Evolutionary conservation across 92 coral and sea anemone genomes (phyloP).

Genomic region (Palythoa heliodiscus): DNA sequence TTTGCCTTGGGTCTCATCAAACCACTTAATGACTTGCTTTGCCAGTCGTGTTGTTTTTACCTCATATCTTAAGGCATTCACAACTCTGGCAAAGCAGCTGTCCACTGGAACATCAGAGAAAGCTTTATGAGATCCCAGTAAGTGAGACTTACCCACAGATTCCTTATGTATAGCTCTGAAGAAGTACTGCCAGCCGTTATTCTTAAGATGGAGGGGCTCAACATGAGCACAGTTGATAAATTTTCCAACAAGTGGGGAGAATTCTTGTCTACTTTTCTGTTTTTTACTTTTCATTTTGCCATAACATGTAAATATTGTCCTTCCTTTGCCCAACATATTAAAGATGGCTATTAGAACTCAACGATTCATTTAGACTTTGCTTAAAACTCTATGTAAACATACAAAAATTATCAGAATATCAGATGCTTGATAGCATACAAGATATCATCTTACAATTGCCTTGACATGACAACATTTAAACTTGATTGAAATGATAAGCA

Average conservation of each 20-base stretch:
- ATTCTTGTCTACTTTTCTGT: constrained; percentile 28
- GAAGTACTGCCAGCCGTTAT: constrained; percentile 25
- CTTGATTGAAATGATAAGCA: no score
- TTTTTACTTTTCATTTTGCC: background rate
- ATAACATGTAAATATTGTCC: background rate
- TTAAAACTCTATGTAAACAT: background rate
- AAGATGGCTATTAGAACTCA: background rate
- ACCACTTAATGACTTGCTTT: constrained; percentile 7
- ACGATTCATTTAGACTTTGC: background rate
- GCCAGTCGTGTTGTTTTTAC: constrained; percentile 5
- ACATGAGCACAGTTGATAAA: background rate
- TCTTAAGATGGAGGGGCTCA: background rate
- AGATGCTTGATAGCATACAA: background rate
- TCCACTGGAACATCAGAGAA: background rate
- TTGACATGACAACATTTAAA: no score
- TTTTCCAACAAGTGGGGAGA: background rate
- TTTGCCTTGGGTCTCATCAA: constrained; percentile 12
- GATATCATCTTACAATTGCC: no score
- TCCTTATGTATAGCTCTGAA: background rate
- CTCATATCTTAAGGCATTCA: background rate
- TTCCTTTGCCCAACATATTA: no score
- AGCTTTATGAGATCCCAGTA: background rate
- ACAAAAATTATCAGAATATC: background rate
- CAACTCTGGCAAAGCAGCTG: constrained; percentile 1
- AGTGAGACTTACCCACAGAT: background rate